Evolutionary conservation across 2,888 invertebrate genomes (phyloP).

Genomic region (Platypus cylindrus): DNA sequence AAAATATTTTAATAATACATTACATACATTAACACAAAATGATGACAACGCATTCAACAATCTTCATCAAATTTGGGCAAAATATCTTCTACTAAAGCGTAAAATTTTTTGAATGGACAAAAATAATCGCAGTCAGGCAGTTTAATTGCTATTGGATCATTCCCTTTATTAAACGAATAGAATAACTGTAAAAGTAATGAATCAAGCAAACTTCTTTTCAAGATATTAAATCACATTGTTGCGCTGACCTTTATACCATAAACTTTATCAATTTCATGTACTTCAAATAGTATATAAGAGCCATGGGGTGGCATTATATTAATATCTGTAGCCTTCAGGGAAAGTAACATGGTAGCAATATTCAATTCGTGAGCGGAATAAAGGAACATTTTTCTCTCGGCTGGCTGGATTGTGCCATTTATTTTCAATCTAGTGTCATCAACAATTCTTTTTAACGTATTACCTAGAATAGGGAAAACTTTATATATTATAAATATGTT

Average conservation of each 20-base stretch:
- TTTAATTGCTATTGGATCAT: no score
- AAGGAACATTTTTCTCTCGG: conserved; percentile 15
- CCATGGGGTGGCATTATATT: conserved; percentile 14
- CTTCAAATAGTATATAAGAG: conserved; percentile 15
- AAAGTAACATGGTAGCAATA: conserved; percentile 11
- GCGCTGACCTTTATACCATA: conserved; percentile 17
- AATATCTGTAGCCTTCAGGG: conserved; percentile 12
- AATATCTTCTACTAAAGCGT: no score
- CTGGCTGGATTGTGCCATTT: conserved; percentile 9
- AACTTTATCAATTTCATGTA: conserved; percentile 15
- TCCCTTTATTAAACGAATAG: no score
- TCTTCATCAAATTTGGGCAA: no score
- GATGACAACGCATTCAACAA: no score
- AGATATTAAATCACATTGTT: no score
- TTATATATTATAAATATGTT: neutral
- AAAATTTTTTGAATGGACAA: no score
- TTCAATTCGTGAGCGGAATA: conserved; percentile 19
- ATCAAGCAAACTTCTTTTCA: no score
- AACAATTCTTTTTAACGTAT: conserved; percentile 15
- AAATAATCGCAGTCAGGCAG: no score
- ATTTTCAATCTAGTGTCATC: conserved; percentile 11
- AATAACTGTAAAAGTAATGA: no score
- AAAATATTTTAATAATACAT: no score
- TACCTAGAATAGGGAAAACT: conserved; percentile 2
- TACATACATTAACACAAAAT: no score